phyloP scores from a whole-genome alignment of 2,888 invertebrate genomes.

The Peribatodes rhomboidaria region DNA sequence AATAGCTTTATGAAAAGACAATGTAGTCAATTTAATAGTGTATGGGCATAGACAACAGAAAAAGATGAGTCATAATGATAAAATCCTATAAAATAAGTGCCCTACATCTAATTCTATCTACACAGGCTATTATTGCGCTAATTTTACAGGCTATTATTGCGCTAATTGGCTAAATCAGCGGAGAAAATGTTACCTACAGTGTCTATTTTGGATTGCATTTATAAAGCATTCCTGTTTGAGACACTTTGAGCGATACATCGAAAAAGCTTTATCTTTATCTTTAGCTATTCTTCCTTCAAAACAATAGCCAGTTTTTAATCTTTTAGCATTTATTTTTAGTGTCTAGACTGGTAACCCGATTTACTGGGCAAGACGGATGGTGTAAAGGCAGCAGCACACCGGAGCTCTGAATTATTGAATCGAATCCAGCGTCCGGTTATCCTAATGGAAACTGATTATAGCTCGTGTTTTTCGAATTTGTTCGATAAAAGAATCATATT shows the following conservation, averaged over 20 bases:
- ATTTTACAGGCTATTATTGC: too few relatives aligned
- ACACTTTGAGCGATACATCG: background rate
- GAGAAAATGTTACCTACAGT: too few relatives aligned
- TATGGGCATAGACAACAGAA: too few relatives aligned
- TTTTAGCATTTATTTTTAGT: conserved; percentile 45
- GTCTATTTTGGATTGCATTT: too few relatives aligned
- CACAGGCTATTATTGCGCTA: too few relatives aligned
- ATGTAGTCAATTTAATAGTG: too few relatives aligned
- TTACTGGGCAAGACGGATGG: conserved; percentile 43
- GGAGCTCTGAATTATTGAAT: conserved; percentile 52
- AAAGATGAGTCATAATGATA: too few relatives aligned
- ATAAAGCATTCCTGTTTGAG: too few relatives aligned
- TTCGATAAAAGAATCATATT: background rate
- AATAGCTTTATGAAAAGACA: too few relatives aligned
- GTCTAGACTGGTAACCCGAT: conserved; percentile 40
- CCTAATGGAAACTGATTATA: conserved; percentile 53
- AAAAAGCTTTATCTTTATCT: background rate
- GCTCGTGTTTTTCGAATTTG: conserved; percentile 15
- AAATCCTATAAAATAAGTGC: too few relatives aligned
- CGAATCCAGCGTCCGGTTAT: conserved; percentile 31
- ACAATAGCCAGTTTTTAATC: conserved; percentile 26
- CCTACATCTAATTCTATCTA: too few relatives aligned
- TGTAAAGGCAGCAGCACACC: conserved; percentile 26
- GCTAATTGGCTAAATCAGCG: too few relatives aligned
- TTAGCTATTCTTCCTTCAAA: conserved; percentile 5